Conservation (phyloP, 2,888 invertebrate genomes). For the Lobophora halterata region DNA sequence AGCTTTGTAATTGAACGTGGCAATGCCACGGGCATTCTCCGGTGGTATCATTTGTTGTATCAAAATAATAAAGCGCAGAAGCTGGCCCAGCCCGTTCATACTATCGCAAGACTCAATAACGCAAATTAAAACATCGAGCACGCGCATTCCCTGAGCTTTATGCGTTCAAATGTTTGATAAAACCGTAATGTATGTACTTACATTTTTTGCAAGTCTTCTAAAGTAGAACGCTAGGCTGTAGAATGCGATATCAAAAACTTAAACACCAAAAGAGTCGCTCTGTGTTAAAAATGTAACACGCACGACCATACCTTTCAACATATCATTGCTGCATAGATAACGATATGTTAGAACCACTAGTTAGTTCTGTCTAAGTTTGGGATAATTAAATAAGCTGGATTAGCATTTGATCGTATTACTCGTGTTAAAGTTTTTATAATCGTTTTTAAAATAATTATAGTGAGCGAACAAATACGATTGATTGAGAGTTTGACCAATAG, state of each 20-base stretch:
- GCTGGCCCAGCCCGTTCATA: too few relatives aligned
- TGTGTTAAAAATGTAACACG: conserved; percentile 20
- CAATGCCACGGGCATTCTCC: conserved; percentile 16
- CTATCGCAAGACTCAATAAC: too few relatives aligned
- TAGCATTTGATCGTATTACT: not conserved
- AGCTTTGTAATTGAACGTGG: conserved; percentile 10
- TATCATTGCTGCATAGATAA: conserved; percentile 20
- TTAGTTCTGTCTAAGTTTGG: conserved; percentile 11
- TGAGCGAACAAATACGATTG: not conserved
- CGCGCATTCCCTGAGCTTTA: too few relatives aligned
- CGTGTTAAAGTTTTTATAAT: not conserved
- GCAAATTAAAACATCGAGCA: too few relatives aligned
- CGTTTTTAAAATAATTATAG: not conserved
- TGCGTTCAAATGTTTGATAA: too few relatives aligned
- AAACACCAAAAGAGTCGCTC: conserved; percentile 11
- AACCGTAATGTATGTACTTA: too few relatives aligned
- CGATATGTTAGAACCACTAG: conserved; percentile 11
- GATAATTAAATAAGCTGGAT: conserved; percentile 6
- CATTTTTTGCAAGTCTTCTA: conserved; percentile 5
- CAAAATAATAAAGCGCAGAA: not conserved
- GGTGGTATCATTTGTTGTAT: conserved; percentile 6
- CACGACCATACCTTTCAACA: conserved; percentile 23
- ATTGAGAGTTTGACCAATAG: too few relatives aligned
- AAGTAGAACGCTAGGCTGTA: conserved; percentile 2
- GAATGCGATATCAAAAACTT: conserved; percentile 17